Percentiles rank a stretch among this genome's conserved stretches.
Conservation (phyloP, 2,888 invertebrate genomes). For the Calliphora vomitoria region DNA sequence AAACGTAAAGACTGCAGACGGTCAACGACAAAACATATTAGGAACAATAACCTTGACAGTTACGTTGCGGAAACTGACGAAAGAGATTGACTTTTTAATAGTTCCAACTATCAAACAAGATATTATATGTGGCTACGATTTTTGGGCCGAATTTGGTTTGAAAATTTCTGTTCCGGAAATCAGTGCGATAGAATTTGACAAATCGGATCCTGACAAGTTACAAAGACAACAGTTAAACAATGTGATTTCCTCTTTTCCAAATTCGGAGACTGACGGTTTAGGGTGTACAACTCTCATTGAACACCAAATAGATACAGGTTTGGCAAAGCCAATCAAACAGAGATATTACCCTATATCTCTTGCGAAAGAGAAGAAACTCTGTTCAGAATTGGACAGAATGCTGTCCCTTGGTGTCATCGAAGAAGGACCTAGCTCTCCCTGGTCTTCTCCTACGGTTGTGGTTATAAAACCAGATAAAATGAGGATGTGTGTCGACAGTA, state of each 20-base stretch:
- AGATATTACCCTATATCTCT: background rate
- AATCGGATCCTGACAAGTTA: background rate
- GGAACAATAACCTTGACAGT: conserved; percentile 4
- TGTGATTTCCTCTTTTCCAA: background rate
- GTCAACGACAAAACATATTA: background rate
- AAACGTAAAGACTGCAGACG: conserved; percentile 4
- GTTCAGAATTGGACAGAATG: conserved; percentile 19
- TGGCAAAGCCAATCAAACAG: background rate
- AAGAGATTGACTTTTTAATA: background rate
- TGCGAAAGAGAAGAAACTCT: background rate
- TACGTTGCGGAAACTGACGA: background rate
- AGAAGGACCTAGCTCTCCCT: conserved; percentile 26
- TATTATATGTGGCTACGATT: conserved; percentile 24
- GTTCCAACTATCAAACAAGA: conserved; percentile 23
- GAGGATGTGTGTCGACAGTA: conserved; percentile 25
- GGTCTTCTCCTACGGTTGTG: conserved; percentile 30
- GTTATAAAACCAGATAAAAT: conserved; percentile 34
- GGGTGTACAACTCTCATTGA: background rate
- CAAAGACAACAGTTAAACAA: background rate
- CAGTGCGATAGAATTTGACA: background rate
- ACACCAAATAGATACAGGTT: background rate
- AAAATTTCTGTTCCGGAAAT: background rate
- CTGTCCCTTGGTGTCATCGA: conserved; percentile 27
- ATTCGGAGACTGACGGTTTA: too few species aligned
- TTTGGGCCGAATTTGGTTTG: background rate